Evolutionary conservation across 2,113 vertebrate genomes (phyloP).

Genomic region (Mixornis gularis): DNA sequence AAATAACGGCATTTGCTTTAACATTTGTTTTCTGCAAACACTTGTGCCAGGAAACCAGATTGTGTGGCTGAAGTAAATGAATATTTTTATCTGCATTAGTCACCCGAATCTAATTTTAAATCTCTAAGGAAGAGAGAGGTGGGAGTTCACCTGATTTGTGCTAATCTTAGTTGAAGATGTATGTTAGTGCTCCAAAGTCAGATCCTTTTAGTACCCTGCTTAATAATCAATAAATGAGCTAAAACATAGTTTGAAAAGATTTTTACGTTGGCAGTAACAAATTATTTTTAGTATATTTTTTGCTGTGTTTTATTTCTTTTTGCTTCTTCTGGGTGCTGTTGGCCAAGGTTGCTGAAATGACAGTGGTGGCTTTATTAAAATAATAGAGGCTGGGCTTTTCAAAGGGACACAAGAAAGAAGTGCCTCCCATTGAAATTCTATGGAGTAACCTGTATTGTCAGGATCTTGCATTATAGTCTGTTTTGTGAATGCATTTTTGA

Average conservation of each 20-base stretch:
- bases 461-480: slow-evolving; percentile 13
- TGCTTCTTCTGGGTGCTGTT: not conserved
- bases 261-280: not conserved
- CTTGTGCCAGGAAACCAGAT: slow-evolving; percentile 41
- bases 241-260: not conserved
- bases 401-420: not conserved
- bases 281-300: not conserved
- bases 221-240: slow-evolving; percentile 9
- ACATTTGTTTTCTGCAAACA: slow-evolving; percentile 26
- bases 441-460: not conserved
- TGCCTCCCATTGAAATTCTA: not conserved
- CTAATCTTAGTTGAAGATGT: slow-evolving; percentile 46
- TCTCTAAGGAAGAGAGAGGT: slow-evolving; percentile 3
- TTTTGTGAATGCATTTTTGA: slow-evolving; percentile 46
- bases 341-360: not conserved
- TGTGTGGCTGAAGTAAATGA: not conserved
- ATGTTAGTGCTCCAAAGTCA: slow-evolving; percentile 22
- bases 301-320: not conserved
- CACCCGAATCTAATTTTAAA: slow-evolving; percentile 40
- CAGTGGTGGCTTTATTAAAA: not conserved
- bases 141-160: slow-evolving; percentile 32
- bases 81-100: slow-evolving; percentile 53
- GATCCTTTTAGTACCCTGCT: not conserved
- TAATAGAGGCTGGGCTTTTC: not conserved
- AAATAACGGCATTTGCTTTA: not conserved